Evolutionary conservation across 2,113 vertebrate genomes (phyloP).

Genomic region (Chauna torquata): DNA sequence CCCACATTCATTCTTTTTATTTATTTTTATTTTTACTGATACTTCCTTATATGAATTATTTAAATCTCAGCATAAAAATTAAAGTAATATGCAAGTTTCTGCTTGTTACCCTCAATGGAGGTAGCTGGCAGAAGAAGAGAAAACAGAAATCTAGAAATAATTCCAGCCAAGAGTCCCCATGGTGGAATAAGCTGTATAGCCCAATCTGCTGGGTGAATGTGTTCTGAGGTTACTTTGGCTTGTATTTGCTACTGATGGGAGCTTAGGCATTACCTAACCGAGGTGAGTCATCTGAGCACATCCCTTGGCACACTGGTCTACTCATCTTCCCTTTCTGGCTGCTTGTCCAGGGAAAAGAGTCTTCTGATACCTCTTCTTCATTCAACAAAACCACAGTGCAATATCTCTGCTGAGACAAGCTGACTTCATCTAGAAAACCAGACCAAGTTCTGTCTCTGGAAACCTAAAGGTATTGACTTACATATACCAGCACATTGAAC

Average conservation of each 20-base stretch:
- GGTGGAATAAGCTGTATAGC: background rate
- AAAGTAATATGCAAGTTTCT: background rate
- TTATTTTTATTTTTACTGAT: conserved; percentile 6
- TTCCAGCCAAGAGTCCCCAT: background rate
- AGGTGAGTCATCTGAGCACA: background rate
- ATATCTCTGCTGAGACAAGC: background rate
- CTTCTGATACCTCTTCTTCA: background rate
- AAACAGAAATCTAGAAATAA: background rate
- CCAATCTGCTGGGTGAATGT: background rate
- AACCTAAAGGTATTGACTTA: background rate
- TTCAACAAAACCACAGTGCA: background rate
- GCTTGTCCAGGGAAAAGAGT: background rate
- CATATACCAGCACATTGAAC: background rate
- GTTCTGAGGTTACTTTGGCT: background rate
- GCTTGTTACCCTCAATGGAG: background rate
- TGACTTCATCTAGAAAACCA: background rate
- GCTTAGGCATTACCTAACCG: background rate
- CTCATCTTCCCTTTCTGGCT: background rate
- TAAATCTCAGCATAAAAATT: conserved; percentile 1
- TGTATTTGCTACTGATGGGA: background rate
- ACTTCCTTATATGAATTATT: background rate
- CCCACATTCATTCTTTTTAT: background rate
- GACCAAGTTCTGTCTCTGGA: background rate
- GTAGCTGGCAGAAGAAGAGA: background rate
- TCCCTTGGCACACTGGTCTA: background rate